Base-by-base conservation (phyloP, 2,113 vertebrate species). In the Mirounga angustirostris region DNA sequence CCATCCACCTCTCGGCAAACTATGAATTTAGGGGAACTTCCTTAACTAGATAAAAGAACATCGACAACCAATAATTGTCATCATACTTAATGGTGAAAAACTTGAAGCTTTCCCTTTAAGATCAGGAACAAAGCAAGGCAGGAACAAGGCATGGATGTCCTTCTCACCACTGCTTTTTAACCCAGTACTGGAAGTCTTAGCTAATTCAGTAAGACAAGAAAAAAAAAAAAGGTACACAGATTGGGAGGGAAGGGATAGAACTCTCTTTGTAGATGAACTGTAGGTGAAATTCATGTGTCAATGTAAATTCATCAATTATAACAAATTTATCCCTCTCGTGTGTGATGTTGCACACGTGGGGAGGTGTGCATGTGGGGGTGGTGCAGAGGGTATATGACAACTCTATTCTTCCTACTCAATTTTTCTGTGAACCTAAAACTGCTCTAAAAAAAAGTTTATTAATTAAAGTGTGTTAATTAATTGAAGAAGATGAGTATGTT, bases 341-440 rank as follows among this genome's bases (percentile, higher is more conserved):
- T 4, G 16, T 50, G 11, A 28, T 63, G 33, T 21, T 46, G 14
- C 43, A 30, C 61, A 46, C 36, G 0, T 13, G 56, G 24, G 15
- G 2, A 30, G 40, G 3, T 92, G 24, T 61, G 22, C 24, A 13
- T 61, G 7, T 21, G 0, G 40, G 52, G 43, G 7, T 4, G 14
- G 28, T 30, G 30, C 80, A 30, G 7, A n/a, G 33, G 5, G 33
- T 28, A 89, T 21, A 93, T 21, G 46, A 28, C 18, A 93, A 85
- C n/a, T 43, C 43, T 36, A 1, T 43, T 76, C 12, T 85, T 85
- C 26, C 71, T 6, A 30, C 33, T 93, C 54, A 52, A 63, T 52
- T 93, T 92, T 93, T 28, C 65, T 76, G 12, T 92, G 36, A 93
- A 67, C 8, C 21, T 89, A 65, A 93, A 82, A 36, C 33, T 40